Evolutionary conservation across 1,140 invertebrate species (phyloP), one percentile per base, ranked within the genome.

Genomic region (Neodiprion pinetum): DNA sequence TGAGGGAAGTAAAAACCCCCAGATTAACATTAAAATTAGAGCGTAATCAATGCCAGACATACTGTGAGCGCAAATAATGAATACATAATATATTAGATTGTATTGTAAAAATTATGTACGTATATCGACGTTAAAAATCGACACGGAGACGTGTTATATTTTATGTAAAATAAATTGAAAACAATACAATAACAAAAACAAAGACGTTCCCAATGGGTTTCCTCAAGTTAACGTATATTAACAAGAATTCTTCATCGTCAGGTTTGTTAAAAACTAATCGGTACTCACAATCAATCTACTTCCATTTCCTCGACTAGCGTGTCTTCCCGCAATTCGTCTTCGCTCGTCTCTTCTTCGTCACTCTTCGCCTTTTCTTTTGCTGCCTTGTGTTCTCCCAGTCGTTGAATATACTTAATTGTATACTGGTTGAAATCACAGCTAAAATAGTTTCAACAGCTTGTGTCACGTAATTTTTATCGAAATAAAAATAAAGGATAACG

Each of bases 391-490:
- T 90, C 85, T 1, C 90, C 91, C 7, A 93, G 86, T 4, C 86
- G 89, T 74, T 89, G 82, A 1, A 95, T 87, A 78, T 93, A 94
- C 14, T 88, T 88, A 71, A 94, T 89, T 0, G 94, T 95, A 79
- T 94, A 95, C 80, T 94, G 94, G 84, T 95, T 96, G 81, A 93
- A 95, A 86, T 96, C 94, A 81, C 94, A 95, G 80, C 94, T 95
- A 81, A 65, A 92, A 92, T 76, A 79, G 72, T 72, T 48, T 40
- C 28, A 40, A 40, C 28, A n/a, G 47, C 66, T 70, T 71, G 48
- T 73, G 67, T 9, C 61, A 77, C 79, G 80, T 79, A 71, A 72
- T 71, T 73, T 68, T 73, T 66, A 11, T 70, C 9, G 10, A 74
- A 48, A 77, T n/a, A 75, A 48, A 23, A 5, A 48, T n/a, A 75